A percentile compares a stretch with the other conserved stretches of the same genome.
Conservation (phyloP, 2,888 invertebrate species). For the Caradrina kadenii region DNA sequence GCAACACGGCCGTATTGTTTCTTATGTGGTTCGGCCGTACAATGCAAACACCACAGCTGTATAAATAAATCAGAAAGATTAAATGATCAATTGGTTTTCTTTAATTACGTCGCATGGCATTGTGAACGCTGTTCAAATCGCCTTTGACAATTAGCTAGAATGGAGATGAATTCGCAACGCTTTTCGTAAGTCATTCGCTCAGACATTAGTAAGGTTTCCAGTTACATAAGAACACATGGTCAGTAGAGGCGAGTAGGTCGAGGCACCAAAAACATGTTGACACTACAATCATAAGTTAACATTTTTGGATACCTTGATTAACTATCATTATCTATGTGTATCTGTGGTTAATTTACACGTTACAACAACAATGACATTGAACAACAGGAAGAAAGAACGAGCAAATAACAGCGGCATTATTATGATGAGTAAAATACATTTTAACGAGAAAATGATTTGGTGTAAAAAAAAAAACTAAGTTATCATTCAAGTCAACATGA, state of each 20-base stretch:
- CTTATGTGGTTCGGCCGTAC: constrained; percentile 73
- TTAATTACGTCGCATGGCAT: constrained; percentile 53
- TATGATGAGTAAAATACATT: constrained; percentile 35
- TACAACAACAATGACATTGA: constrained; percentile 33
- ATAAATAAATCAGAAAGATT: constrained; percentile 75
- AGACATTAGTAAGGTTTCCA: constrained; percentile 1
- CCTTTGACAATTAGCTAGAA: constrained; percentile 22
- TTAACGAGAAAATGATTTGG: neutral
- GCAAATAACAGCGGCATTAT: constrained; percentile 36
- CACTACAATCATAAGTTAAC: neutral
- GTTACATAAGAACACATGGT: constrained; percentile 7
- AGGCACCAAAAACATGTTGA: constrained; percentile 16
- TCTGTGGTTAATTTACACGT: constrained; percentile 28
- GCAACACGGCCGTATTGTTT: constrained; percentile 77
- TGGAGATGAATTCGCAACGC: constrained; percentile 48
- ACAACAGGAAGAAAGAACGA: constrained; percentile 29
- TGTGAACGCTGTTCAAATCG: constrained; percentile 38
- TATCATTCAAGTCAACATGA: constrained; percentile 43
- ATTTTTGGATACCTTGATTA: constrained; percentile 18
- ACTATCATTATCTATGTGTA: neutral
- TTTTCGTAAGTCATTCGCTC: constrained; percentile 48
- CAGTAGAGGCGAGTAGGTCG: constrained; percentile 14
- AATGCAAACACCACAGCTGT: constrained; percentile 72
- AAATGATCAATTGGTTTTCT: constrained; percentile 41
- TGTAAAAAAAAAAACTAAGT: constrained; percentile 20